Evolutionary conservation across 2,888 invertebrate species (phyloP).

Genomic region (Sinohyriopsis cumingii): DNA sequence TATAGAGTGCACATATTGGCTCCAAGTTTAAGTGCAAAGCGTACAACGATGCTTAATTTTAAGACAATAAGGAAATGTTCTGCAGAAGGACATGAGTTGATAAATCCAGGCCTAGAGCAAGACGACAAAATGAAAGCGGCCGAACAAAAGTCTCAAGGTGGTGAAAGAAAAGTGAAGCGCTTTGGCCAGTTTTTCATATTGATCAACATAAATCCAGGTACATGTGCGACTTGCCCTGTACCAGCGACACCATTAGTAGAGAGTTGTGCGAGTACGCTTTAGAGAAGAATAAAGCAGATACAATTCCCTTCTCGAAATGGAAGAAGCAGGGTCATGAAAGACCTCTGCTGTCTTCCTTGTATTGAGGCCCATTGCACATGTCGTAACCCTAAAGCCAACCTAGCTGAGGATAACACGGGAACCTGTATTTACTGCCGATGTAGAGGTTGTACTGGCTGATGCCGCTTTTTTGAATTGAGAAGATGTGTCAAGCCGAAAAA

Average conservation of each 20-base stretch:
- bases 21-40: too few species aligned
- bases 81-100: too few species aligned
- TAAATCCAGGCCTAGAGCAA: too few species aligned
- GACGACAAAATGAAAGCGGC: conserved; percentile 76
- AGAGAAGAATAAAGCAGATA: conserved; percentile 96
- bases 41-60: too few species aligned
- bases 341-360: conserved; percentile 96
- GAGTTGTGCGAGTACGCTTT: conserved; percentile 95
- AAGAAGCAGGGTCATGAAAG: conserved; percentile 96
- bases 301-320: conserved; percentile 93
- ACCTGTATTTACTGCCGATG: conserved; percentile 96
- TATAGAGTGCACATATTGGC: too few species aligned
- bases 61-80: too few species aligned
- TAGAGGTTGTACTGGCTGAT: conserved; percentile 93
- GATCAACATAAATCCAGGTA: conserved; percentile 98
- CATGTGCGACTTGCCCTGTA: conserved; percentile 95
- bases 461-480: background rate
- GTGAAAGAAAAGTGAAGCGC: conserved; percentile 95
- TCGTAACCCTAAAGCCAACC: conserved; percentile 95
- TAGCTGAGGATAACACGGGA: conserved; percentile 81
- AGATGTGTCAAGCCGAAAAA: too few species aligned
- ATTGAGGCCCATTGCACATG: conserved; percentile 99
- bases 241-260: conserved; percentile 94
- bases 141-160: conserved; percentile 98
- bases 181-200: conserved; percentile 87